Conservation (phyloP, 2,888 invertebrate genomes). For the Calliopum simillimum region DNA sequence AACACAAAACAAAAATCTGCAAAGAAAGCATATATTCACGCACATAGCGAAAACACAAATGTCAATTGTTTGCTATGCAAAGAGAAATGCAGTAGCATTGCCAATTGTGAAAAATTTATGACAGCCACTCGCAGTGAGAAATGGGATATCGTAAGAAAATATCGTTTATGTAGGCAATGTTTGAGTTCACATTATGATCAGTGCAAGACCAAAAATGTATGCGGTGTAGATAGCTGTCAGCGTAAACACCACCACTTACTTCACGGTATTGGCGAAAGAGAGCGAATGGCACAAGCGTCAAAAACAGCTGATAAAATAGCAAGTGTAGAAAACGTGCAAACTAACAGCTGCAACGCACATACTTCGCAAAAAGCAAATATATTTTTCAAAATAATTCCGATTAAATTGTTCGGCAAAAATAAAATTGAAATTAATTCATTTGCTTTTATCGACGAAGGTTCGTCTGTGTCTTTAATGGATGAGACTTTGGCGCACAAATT, state of each 20-base stretch:
- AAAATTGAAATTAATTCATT: slow-evolving; percentile 19
- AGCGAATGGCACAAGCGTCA: neutral
- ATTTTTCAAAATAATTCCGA: slow-evolving; percentile 28
- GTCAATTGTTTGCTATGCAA: slow-evolving; percentile 21
- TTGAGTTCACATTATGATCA: slow-evolving; percentile 13
- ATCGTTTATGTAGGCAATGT: slow-evolving; percentile 22
- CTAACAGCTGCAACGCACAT: slow-evolving; percentile 22
- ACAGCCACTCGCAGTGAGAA: slow-evolving; percentile 1
- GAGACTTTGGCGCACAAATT: slow-evolving; percentile 17
- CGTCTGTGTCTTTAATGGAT: slow-evolving; percentile 19
- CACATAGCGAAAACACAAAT: neutral
- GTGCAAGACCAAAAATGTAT: neutral
- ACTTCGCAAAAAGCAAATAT: slow-evolving; percentile 16
- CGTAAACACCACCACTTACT: slow-evolving; percentile 25
- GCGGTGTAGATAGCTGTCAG: slow-evolving; percentile 12
- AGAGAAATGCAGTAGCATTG: slow-evolving; percentile 15
- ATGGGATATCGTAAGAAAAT: slow-evolving; percentile 14
- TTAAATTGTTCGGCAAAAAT: slow-evolving; percentile 24
- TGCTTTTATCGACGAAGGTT: slow-evolving; percentile 30
- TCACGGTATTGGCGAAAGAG: slow-evolving; percentile 1
- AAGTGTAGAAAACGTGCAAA: slow-evolving; percentile 5
- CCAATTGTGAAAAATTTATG: slow-evolving; percentile 1
- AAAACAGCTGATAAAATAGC: slow-evolving; percentile 2
- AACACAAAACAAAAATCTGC: neutral
- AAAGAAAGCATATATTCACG: neutral